Evolutionary conservation across 2,113 vertebrate genomes (phyloP).

Genomic region (Mungos mungo): DNA sequence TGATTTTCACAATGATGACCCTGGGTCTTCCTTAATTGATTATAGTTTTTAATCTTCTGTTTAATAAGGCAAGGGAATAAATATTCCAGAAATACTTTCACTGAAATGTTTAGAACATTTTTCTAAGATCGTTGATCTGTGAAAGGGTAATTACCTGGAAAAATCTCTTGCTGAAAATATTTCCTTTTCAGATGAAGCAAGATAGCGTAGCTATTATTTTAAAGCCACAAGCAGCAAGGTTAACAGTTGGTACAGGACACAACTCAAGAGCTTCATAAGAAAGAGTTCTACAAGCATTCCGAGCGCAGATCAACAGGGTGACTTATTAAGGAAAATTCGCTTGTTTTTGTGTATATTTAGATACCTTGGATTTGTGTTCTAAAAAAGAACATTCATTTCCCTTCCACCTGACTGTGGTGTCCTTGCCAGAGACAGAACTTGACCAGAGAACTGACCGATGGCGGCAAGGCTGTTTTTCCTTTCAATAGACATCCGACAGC

Average conservation of each 20-base stretch:
- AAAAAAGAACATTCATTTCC: constrained; percentile 13
- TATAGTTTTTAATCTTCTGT: background rate
- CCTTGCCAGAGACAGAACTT: background rate
- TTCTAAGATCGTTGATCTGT: constrained; percentile 6
- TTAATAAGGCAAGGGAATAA: constrained; percentile 2
- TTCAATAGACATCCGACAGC: constrained; percentile 33
- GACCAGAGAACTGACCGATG: background rate
- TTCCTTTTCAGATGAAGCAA: constrained; percentile 49
- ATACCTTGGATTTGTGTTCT: background rate
- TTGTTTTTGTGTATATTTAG: background rate
- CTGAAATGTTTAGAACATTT: constrained; percentile 36
- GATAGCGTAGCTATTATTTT: background rate
- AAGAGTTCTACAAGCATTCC: constrained; percentile 8
- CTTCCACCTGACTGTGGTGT: background rate
- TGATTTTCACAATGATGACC: constrained; percentile 43
- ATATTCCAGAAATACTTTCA: constrained; percentile 53
- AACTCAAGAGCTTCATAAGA: constrained; percentile 17
- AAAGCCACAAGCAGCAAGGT: background rate
- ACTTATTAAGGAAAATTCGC: constrained; percentile 25
- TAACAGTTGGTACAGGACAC: constrained; percentile 12
- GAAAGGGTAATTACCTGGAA: constrained; percentile 38
- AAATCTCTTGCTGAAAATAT: constrained; percentile 5
- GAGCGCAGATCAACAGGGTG: background rate
- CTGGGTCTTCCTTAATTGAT: constrained; percentile 35
- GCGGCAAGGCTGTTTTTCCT: background rate